Evolutionary conservation across 2,113 vertebrate genomes (phyloP), one percentile per base, ranked within the genome.

Genomic region (Phodopus roborovskii): DNA sequence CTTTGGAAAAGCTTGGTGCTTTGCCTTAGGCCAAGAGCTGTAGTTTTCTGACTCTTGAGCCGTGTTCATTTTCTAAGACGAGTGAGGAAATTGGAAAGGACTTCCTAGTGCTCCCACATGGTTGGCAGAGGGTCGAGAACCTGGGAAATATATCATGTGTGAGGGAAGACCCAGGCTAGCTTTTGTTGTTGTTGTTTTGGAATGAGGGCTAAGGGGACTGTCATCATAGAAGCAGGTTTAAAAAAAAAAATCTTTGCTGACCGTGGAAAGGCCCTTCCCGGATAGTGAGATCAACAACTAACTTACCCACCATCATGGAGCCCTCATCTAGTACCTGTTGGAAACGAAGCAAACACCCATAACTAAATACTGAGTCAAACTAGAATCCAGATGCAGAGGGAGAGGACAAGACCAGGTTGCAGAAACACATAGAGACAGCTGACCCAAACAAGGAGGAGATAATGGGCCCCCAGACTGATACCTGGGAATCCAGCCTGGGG

Each of bases 31-130:
- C 89, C 83, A 96, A 75, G 87, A 92, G 81, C 82, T 95, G 75
- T 85, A 85, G n/a, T 92, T 91, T 94, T 91, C 78, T 95, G 64
- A 93, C 64, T 92, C 42, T 88, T 82, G 39, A 94, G 68, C 68
- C 74, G 19, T 95, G 78, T 86, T 94, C 85, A 9, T 13, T 95
- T 96, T 94, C 85, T 56, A 95, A 94, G 78, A 50, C 15, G 1
- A 58, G 42, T 45, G 62, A 91, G 90, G 77, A 28, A 84, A 70
- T 22, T 84, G 79, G 74, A 94, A 92, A 56, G 45, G 26, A 77
- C 94, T 95, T 93, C 56, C 68, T 66, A 70, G 56, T 19, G 70
- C 75, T 74, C 91, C 93, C 70, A 3, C 30, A 30, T 48, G 39
- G 6, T 77, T 92, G 92, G 71, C 68, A 85, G 94, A 79, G 33